Evolutionary conservation across 2,888 invertebrate species (phyloP).

Genomic region (Ichneumoninae sp.): DNA sequence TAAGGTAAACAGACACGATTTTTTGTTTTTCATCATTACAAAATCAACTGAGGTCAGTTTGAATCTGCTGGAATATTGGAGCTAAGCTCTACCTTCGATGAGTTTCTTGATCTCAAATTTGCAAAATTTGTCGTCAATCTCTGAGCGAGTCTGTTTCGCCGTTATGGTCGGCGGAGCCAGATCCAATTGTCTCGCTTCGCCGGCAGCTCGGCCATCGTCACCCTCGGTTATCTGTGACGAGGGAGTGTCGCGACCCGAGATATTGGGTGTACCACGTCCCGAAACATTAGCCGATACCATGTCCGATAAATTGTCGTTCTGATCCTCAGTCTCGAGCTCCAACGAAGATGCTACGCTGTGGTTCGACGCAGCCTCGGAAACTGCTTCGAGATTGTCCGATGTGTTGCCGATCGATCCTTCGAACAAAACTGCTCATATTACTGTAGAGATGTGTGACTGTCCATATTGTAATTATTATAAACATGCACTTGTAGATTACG

Average conservation of each 20-base stretch:
- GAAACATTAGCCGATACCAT: constrained; percentile 98
- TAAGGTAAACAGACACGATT: constrained; percentile 35
- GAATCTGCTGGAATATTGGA: not conserved
- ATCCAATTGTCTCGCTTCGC: constrained; percentile 81
- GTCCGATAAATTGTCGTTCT: constrained; percentile 97
- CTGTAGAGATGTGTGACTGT: constrained; percentile 22
- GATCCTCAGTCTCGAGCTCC: constrained; percentile 94
- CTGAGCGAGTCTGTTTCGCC: constrained; percentile 92
- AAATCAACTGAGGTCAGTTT: constrained; percentile 15
- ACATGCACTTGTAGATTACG: too few relatives aligned
- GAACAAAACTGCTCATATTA: constrained; percentile 77
- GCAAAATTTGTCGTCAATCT: constrained; percentile 99
- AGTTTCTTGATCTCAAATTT: constrained; percentile 96
- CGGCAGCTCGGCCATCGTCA: constrained; percentile 86
- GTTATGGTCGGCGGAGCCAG: constrained; percentile 83
- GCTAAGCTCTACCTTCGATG: constrained; percentile 84
- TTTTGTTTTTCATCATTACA: not conserved
- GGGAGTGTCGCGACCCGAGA: constrained; percentile 97
- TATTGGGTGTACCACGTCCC: constrained; percentile 96
- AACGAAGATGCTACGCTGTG: constrained; percentile 97
- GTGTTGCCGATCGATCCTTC: constrained; percentile 94
- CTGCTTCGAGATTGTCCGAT: constrained; percentile 97
- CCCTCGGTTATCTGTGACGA: constrained; percentile 96
- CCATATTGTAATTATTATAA: not conserved
- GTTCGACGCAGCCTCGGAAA: constrained; percentile 97